Percentiles rank a stretch among this genome's conserved stretches.
Evolutionary conservation across 2,113 vertebrate genomes (phyloP).

Genomic region (Anarrhichthys ocellatus): DNA sequence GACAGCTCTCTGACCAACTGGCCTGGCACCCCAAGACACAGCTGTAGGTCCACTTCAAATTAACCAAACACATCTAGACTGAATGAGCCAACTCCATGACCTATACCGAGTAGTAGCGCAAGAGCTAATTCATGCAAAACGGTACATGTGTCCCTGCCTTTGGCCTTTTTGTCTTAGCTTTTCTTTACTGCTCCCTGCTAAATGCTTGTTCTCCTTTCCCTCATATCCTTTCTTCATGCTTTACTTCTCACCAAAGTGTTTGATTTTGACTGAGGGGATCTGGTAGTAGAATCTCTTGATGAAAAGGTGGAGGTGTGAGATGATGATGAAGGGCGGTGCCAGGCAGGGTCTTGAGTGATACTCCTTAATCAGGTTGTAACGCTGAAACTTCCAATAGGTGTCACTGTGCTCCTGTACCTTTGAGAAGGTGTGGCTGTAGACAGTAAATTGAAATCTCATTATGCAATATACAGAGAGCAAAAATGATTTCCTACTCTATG

Average conservation of each 20-base stretch:
- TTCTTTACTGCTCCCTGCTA: background rate
- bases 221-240: background rate
- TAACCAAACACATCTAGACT: background rate
- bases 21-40: background rate
- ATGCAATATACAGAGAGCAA: background rate
- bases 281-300: constrained; percentile 76
- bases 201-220: background rate
- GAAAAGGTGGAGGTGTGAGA: constrained; percentile 87
- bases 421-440: constrained; percentile 87
- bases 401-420: constrained; percentile 91
- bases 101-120: background rate
- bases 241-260: constrained; percentile 74
- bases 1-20: background rate
- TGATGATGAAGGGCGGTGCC: constrained; percentile 89
- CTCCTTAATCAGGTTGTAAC: constrained; percentile 90
- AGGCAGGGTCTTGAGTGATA: constrained; percentile 88
- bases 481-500: background rate
- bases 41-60: background rate
- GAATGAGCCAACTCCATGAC: background rate
- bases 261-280: constrained; percentile 64
- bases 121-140: background rate
- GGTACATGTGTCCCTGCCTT: background rate
- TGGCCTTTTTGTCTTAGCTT: background rate
- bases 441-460: background rate
- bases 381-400: constrained; percentile 91